Evolutionary conservation across 2,113 vertebrate species (phyloP), one percentile per base, ranked within the genome.

Genomic region (Callospermophilus lateralis): DNA sequence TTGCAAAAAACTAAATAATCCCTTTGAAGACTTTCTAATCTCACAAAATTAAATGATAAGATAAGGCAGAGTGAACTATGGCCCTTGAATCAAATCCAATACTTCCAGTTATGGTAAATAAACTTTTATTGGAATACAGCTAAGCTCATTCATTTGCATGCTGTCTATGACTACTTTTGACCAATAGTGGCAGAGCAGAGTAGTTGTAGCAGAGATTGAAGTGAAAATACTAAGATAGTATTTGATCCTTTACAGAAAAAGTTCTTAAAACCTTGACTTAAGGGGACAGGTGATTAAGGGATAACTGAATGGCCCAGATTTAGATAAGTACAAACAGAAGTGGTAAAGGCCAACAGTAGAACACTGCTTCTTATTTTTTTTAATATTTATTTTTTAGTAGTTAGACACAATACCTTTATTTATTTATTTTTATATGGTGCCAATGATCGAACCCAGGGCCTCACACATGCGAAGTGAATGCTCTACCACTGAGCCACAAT

Each of bases 21-120:
- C 13, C 4, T 12, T 90, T 74, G 42, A 84, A 91, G 45, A 68
- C 1, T 87, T 72, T 91, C 34, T 11, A 74, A 74, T 84, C 5
- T 93, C 22, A 78, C 13, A 97, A 87, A 74, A 78, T 37, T 37
- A 76, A 95, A 65, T 81, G n/a, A 80, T 70, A 90, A 83, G 63
- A 58, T 58, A 73, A 89, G 28, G 6, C 26, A 79, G 15, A 26
- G 17, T 26, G 51, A 87, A 67, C 51, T 63, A 30, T 48, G 48
- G 4, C 4, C 39, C 39, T 45, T 32, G n/a, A 15, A 80, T 32
- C 24, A 90, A 90, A 86, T 72, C 11, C 15, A 51, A 16, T 24
- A 10, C 9, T 4, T 70, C 30, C 42, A 48, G 58, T 92, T 58
- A 84, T 78, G 34, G 11, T 42, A 83, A 73, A 85, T 80, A 89